A percentile compares a stretch with the other conserved stretches of the same genome.
These are phyloP conservation scores for Saturnia pavonia DNA, from an alignment of 2,888 invertebrate genomes.

Conservation along the genomic window DNA sequence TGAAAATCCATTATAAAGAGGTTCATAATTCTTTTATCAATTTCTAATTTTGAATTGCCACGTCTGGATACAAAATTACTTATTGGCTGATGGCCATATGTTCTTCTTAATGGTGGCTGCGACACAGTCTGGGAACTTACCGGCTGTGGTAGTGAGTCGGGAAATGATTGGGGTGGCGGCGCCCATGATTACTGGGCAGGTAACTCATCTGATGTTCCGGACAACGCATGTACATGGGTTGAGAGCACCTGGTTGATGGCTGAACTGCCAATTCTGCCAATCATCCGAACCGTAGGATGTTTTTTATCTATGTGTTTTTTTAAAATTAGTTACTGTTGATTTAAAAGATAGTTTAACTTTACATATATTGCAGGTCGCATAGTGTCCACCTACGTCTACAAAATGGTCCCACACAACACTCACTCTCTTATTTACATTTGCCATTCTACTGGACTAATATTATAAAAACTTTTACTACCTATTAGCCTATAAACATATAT, in stretches of 20 bases:
- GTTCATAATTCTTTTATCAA: conserved; percentile 2
- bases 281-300: conserved; percentile 1
- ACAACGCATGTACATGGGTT: conserved; percentile 1
- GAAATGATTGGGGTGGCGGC: conserved; percentile 7
- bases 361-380: conserved; percentile 3
- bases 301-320: conserved; percentile 7
- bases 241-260: background rate
- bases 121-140: conserved; percentile 1
- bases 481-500: too few relatives aligned
- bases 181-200: conserved; percentile 4
- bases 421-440: conserved; percentile 9
- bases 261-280: conserved; percentile 9
- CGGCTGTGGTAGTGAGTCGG: background rate
- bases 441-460: conserved; percentile 4
- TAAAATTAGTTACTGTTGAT: too few relatives aligned
- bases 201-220: conserved; percentile 6
- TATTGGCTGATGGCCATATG: conserved; percentile 9
- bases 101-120: conserved; percentile 1
- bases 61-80: conserved; percentile 9
- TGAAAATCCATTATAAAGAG: too few relatives aligned
- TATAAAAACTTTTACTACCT: background rate
- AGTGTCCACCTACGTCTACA: conserved; percentile 1
- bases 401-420: conserved; percentile 10
- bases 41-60: conserved; percentile 9
- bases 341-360: background rate